Base-by-base conservation (phyloP, 2,797 vertebrate species). In the Sebastes jordani region DNA sequence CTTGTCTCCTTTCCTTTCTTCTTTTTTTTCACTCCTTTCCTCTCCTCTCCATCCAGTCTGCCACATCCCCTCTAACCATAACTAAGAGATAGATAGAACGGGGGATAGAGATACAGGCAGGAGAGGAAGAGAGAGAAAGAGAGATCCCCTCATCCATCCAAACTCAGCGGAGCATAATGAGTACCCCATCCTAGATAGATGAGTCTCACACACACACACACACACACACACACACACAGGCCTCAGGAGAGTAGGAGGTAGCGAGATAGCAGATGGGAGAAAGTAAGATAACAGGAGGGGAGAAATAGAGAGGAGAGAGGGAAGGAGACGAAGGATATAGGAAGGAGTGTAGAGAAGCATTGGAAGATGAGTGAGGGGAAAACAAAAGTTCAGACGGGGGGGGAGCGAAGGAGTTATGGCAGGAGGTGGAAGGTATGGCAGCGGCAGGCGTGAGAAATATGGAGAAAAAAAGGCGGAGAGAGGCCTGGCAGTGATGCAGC, bases 91-190 rank as follows among this genome's bases (percentile, higher is more conserved):
- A 7, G 42, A 76, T 59, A 71, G 72, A 42, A 65, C 75, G 22
- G 23, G 23, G 11, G 23, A 36, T 49, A 46, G 56, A 70, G 49
- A 52, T 52, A 52, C 23, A 42, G 23, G n/a, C 49, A 49, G 73
- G 5, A 59, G 71, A 76, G 56, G 52, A 62, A 69, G 20, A 66
- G 59, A 52, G 54, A 78, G 69, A 52, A 42, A 80, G 70, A 78
- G 23, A 58, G 65, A 76, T 71, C 71, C 69, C 63, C 54, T 84
- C 83, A 87, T 88, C 83, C 74, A 78, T 78, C 75, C 77, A 71
- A 76, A 83, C 75, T 76, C 80, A 80, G 60, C 14, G n/a, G 74
- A 88, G 73, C 84, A 89, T 85, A 80, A 82, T 89, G 86, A 83
- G 71, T 22, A 55, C 36, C 75, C 66, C 38, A 82, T 83, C 62